Conservation (phyloP, 2,113 vertebrate species). For the Sigmodon hispidus region DNA sequence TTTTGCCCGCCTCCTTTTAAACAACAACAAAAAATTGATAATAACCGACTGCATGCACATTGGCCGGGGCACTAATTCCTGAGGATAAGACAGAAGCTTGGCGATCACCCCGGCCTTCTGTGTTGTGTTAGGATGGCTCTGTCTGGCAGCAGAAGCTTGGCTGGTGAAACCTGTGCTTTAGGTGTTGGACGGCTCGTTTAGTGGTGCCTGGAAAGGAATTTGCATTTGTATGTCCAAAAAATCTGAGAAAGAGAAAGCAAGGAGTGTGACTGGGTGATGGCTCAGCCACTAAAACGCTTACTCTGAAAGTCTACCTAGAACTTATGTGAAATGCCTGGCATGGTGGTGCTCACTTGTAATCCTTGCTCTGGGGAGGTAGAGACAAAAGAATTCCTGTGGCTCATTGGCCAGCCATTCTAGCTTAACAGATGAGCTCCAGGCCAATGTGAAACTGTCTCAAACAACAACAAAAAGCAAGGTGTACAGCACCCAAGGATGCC, state of each 20-base stretch:
- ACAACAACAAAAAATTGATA: conserved; percentile 33
- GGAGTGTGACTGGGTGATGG: too few relatives aligned
- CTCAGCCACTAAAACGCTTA: background rate
- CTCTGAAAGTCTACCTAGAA: background rate
- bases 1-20: conserved; percentile 59
- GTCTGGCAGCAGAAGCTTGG: conserved; percentile 23
- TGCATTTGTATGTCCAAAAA: background rate
- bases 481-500: background rate
- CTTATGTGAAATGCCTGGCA: too few relatives aligned
- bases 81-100: conserved; percentile 54
- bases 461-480: background rate
- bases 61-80: conserved; percentile 42
- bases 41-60: background rate
- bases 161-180: conserved; percentile 19
- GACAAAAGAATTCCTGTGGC: too few relatives aligned
- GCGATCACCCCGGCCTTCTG: conserved; percentile 4
- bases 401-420: background rate
- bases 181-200: background rate
- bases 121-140: conserved; percentile 1
- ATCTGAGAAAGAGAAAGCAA: background rate
- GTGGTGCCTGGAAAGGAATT: background rate
- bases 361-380: background rate
- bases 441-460: background rate
- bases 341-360: background rate
- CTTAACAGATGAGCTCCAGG: background rate